phyloP scores from a whole-genome alignment of 2,888 invertebrate species.

The Synanthedon vespiformis region DNA sequence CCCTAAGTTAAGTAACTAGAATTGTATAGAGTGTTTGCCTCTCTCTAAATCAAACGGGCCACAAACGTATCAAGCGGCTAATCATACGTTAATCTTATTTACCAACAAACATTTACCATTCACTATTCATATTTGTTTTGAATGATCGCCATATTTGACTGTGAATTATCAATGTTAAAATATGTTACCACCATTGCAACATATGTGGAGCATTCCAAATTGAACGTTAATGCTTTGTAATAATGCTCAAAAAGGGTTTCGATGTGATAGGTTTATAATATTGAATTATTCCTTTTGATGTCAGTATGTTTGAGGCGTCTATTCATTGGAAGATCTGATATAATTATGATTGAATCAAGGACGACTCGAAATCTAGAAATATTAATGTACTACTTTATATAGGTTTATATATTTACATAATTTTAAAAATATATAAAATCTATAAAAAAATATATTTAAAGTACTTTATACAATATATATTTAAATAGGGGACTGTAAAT shows the following conservation, averaged over 20 bases:
- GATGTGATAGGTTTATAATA: background rate
- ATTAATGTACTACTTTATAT: too few species aligned
- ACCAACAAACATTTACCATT: constrained; percentile 1
- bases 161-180: constrained; percentile 15
- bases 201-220: background rate
- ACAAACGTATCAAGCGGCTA: too few species aligned
- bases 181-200: constrained; percentile 3
- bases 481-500: too few species aligned
- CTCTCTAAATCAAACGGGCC: too few species aligned
- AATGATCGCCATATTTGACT: constrained; percentile 13
- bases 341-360: too few species aligned
- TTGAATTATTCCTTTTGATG: background rate
- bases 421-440: too few species aligned
- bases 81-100: background rate
- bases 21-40: too few species aligned
- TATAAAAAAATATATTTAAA: too few species aligned
- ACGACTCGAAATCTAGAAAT: too few species aligned
- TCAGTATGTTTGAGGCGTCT: background rate
- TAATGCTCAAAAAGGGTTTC: background rate
- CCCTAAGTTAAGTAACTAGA: too few species aligned
- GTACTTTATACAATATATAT: too few species aligned
- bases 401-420: too few species aligned
- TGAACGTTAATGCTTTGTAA: background rate
- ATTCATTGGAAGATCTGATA: background rate
- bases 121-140: constrained; percentile 17